Evolutionary conservation across 1,140 invertebrate species (phyloP).

Genomic region (Dryas iulia): DNA sequence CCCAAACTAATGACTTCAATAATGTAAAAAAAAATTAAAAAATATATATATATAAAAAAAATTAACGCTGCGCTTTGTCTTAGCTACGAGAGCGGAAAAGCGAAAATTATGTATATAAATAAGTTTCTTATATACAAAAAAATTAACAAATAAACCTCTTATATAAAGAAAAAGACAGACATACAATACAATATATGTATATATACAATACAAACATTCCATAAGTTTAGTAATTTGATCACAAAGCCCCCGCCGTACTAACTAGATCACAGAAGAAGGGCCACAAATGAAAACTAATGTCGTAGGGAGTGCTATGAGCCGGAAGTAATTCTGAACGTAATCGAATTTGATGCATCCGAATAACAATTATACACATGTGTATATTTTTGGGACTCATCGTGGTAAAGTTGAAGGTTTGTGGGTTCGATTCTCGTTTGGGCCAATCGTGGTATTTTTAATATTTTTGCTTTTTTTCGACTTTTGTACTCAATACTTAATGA

Average conservation of each 20-base stretch:
- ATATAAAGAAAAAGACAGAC: background rate
- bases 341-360: slow-evolving; percentile 44
- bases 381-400: too few species aligned
- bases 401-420: background rate
- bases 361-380: background rate
- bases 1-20: too few species aligned
- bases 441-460: too few species aligned
- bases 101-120: too few species aligned
- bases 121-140: too few species aligned
- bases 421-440: background rate
- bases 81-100: too few species aligned
- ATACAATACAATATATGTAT: background rate
- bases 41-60: too few species aligned
- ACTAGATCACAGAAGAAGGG: slow-evolving; percentile 29
- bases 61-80: too few species aligned
- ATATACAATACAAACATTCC: slow-evolving; percentile 6
- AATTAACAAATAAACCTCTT: too few species aligned
- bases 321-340: slow-evolving; percentile 57
- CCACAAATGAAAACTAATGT: slow-evolving; percentile 72
- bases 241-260: slow-evolving; percentile 11
- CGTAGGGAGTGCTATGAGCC: slow-evolving; percentile 38
- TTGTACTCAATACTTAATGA: too few species aligned
- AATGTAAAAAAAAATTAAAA: too few species aligned
- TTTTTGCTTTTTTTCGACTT: too few species aligned
- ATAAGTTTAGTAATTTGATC: slow-evolving; percentile 23